These are phyloP conservation scores for Balanococcus diminutus DNA, from an alignment of 2,888 invertebrate genomes.

Conservation along the genomic window DNA sequence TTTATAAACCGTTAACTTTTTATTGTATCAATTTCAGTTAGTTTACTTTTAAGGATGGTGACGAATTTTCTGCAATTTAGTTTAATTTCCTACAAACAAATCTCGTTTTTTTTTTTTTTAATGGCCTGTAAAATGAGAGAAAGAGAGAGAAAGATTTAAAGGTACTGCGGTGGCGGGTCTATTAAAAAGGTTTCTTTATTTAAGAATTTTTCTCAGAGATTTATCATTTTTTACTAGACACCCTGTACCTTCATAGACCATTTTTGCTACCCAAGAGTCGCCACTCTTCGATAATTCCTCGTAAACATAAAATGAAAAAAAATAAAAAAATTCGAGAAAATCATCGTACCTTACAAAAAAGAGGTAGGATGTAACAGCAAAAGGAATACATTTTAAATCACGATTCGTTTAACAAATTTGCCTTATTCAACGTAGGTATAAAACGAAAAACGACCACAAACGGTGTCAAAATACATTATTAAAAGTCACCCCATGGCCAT, in stretches of 20 bases:
- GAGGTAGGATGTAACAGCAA: neutral
- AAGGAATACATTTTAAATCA: neutral
- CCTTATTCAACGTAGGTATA: neutral
- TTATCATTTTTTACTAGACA: too few relatives aligned
- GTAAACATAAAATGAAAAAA: too few relatives aligned
- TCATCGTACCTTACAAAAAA: neutral
- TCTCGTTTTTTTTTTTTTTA: neutral
- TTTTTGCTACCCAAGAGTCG: too few relatives aligned
- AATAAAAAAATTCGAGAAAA: too few relatives aligned
- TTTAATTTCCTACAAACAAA: neutral
- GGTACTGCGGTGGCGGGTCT: too few relatives aligned
- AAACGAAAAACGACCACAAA: neutral
- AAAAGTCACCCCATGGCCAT: neutral
- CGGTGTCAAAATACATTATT: neutral
- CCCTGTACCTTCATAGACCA: too few relatives aligned
- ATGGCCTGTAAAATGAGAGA: neutral
- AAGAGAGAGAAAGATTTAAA: neutral
- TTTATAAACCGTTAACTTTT: neutral
- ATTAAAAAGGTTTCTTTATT: too few relatives aligned
- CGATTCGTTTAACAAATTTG: neutral
- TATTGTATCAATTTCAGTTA: neutral
- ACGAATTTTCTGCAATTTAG: neutral
- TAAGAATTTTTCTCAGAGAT: too few relatives aligned
- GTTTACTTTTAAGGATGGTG: neutral
- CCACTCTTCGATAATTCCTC: too few relatives aligned